Evolutionary conservation across 2,888 invertebrate genomes (phyloP), one percentile per base, ranked within the genome.

Genomic region (Marronus borbonicus): DNA sequence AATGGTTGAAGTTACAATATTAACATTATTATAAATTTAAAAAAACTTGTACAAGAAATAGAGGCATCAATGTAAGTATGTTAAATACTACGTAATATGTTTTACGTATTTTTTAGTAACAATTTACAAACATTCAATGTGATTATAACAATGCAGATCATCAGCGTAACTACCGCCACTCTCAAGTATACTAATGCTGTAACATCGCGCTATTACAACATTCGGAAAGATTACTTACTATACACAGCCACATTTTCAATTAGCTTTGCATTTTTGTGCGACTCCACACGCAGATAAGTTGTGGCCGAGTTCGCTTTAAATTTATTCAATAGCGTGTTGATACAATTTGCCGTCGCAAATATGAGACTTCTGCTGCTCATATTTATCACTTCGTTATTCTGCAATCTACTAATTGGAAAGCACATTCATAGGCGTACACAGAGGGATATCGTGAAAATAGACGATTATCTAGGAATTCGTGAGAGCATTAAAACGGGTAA

Each of bases 381-480:
- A 20, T 3, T 72, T 2, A 7, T 72, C 31, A 58, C 31, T 4
- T 28, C 39, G 20, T 14, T 72, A 10, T 58, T 58, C 39, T 31
- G 58, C 4, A 58, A 17, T n/a, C 24, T 31, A 28, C 31, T 55
- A 1, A 17, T n/a, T 3, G 52, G 52, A 12, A 36, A 24, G 58
- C 1, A 12, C 31, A 20, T 58, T 20, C 20, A 20, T 20, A 36
- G 20, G 17, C 72, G 58, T 14, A n/a, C 14, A 10, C 50, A 66
- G n/a, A 31, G 64, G 12, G 76, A 76, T n/a, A 66, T 65, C 31
- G 55, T 65, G 8, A 31, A 50, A 14, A 76, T 76, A 50, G 31
- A 77, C 10, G 70, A 77, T 3, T 77, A 62, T 50, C 49, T 77
- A 4, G 24, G 60, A 50, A 17, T n/a, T 3, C 20, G 44, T 0